Base-by-base conservation (phyloP, 2,888 invertebrate genomes). In the Calameuta filiformis region DNA sequence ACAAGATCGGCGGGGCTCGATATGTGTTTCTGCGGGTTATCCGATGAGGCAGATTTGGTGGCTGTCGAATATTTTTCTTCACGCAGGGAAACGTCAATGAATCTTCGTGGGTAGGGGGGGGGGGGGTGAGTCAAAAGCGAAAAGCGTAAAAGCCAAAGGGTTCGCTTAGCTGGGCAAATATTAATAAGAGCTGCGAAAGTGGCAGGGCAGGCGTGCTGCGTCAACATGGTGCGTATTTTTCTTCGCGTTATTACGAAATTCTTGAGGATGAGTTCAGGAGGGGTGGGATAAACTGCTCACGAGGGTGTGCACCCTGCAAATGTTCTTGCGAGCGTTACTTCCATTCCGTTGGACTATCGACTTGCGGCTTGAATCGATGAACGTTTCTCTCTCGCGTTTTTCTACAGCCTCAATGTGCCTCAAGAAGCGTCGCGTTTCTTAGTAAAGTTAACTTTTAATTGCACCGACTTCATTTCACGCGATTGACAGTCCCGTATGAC, bases 111-210 rank as follows among this genome's bases (percentile, higher is more conserved):
- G 35, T 74, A 11, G 80, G 76, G 69, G 76, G 76, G 56, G 1
- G 35, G 74, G 11, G 80, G 76, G 69, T 74, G 75, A 76, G 75
- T 76, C 35, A 79, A 77, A 78, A 79, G 81, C 79, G 56, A 56
- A 56, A 23, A 56, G 56, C 56, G 56, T 56, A 80, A 76, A 37
- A 35, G 34, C 75, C 35, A 76, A 75, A 76, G 77, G 77, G 75
- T 73, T 78, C n/a, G 77, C 76, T 77, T 78, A 78, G 79, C 77
- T 76, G 77, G 77, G 79, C 77, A 81, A 82, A 82, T 79, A 82
- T 79, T 80, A 82, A 82, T 81, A 79, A 75, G 35, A 30, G 35
- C 35, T 35, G 35, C 71, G 71, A 31, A 30, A n/a, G 79, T 77
- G 56, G 23, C 56, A 23, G 56, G 76, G 79, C 77, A 78, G 74